phyloP scores from a whole-genome alignment of 1,140 invertebrate species.

The Zaprionus nigranus region DNA sequence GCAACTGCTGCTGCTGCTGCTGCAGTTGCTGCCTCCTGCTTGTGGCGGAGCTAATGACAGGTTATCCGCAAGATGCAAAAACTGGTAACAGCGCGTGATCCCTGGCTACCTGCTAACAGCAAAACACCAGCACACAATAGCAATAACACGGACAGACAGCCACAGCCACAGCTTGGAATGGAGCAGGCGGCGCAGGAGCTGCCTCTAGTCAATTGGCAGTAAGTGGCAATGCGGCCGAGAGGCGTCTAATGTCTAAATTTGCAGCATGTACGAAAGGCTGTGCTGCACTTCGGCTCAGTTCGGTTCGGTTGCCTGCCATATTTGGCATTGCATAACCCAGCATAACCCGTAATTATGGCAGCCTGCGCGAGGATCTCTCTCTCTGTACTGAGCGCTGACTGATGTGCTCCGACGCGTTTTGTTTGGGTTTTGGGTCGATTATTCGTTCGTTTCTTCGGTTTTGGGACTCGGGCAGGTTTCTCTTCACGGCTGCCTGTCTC shows the following conservation, averaged over 20 bases:
- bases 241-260: conserved; percentile 81
- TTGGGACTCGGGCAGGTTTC: conserved; percentile 49
- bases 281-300: conserved; percentile 35
- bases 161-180: not conserved
- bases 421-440: conserved; percentile 44
- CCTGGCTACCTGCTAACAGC: conserved; percentile 72
- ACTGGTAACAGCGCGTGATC: conserved; percentile 65
- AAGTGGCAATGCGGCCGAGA: conserved; percentile 65
- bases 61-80: conserved; percentile 77
- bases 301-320: conserved; percentile 38
- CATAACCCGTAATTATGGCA: conserved; percentile 61
- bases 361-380: conserved; percentile 35
- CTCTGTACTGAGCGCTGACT: conserved; percentile 39
- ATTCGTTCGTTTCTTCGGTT: conserved; percentile 4
- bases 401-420: conserved; percentile 73
- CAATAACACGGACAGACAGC: conserved; percentile 6
- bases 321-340: conserved; percentile 74
- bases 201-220: conserved; percentile 63
- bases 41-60: conserved; percentile 71
- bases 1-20: conserved; percentile 7
- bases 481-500: conserved; percentile 63
- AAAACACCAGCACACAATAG: conserved; percentile 13
- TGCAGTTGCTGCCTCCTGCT: conserved; percentile 37
- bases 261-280: conserved; percentile 36
- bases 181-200: conserved; percentile 23